A percentile compares a stretch with the other conserved stretches of the same genome.
Conservation (phyloP, 2,888 invertebrate genomes). For the Drosophila bunnanda region DNA sequence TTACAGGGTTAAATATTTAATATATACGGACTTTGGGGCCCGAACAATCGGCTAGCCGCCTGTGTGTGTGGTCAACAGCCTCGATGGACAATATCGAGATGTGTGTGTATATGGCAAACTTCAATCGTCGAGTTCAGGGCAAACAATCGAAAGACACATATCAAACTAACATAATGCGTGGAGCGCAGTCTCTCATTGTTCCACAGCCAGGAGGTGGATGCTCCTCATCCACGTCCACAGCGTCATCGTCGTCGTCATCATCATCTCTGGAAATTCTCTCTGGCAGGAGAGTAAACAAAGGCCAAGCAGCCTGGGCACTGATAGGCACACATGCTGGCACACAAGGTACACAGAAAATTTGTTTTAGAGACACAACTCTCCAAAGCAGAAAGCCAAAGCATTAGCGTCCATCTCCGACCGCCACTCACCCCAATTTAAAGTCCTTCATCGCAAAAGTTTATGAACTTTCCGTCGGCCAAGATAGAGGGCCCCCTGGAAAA, state of each 20-base stretch:
- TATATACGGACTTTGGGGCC: slow-evolving; percentile 16
- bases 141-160: slow-evolving; percentile 70
- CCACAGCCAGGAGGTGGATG: slow-evolving; percentile 35
- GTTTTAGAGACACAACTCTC: slow-evolving; percentile 56
- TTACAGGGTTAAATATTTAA: slow-evolving; percentile 38
- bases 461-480: slow-evolving; percentile 56
- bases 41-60: slow-evolving; percentile 34
- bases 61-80: slow-evolving; percentile 42
- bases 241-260: slow-evolving; percentile 12
- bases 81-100: slow-evolving; percentile 35
- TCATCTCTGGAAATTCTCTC: slow-evolving; percentile 35
- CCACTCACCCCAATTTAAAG: slow-evolving; percentile 55
- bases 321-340: slow-evolving; percentile 48
- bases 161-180: slow-evolving; percentile 65
- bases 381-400: slow-evolving; percentile 60
- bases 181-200: slow-evolving; percentile 39
- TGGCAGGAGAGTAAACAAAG: slow-evolving; percentile 59
- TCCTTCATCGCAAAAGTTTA: slow-evolving; percentile 59
- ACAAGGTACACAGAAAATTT: slow-evolving; percentile 63
- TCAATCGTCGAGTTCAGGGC: slow-evolving; percentile 66
- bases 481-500: slow-evolving; percentile 44
- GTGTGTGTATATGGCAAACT: slow-evolving; percentile 33
- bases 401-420: slow-evolving; percentile 44
- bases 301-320: slow-evolving; percentile 28
- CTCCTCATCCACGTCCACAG: slow-evolving; percentile 13